These are phyloP conservation scores for Drepana falcataria DNA, from an alignment of 2,888 invertebrate genomes.

Conservation along the genomic window DNA sequence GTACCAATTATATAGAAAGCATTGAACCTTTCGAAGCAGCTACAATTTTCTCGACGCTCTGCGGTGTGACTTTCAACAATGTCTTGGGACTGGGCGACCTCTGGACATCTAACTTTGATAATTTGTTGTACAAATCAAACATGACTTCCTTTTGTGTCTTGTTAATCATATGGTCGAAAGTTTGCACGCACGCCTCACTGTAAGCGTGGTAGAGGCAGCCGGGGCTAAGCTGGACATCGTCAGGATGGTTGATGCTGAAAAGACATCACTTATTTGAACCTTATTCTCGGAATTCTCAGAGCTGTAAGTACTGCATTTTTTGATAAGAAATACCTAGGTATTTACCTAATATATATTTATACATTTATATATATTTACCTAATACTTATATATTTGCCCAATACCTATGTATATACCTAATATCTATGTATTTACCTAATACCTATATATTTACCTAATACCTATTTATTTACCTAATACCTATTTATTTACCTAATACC, in stretches of 20 bases:
- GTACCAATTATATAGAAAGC: too few species aligned
- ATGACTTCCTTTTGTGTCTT: constrained; percentile 74
- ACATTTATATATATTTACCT: too few species aligned
- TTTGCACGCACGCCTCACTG: constrained; percentile 57
- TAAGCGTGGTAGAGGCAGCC: constrained; percentile 59
- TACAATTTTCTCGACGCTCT: constrained; percentile 70
- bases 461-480: too few species aligned
- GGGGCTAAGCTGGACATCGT: constrained; percentile 59
- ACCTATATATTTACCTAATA: too few species aligned
- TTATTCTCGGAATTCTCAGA: neutral
- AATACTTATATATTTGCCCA: too few species aligned
- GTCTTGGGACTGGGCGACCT: constrained; percentile 65
- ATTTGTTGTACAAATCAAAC: constrained; percentile 68
- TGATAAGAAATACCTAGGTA: too few species aligned
- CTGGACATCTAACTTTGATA: constrained; percentile 63
- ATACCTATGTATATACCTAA: too few species aligned
- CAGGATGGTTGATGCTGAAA: constrained; percentile 49
- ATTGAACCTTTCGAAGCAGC: constrained; percentile 55
- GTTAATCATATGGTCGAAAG: constrained; percentile 70
- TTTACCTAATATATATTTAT: too few species aligned
- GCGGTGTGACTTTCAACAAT: constrained; percentile 64
- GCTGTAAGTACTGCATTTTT: too few species aligned
- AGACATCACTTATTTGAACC: neutral
- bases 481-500: too few species aligned
- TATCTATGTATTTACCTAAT: too few species aligned